These are phyloP conservation scores for Peromyscus maniculatus DNA, from an alignment of 2,113 vertebrate genomes.

Conservation along the genomic window DNA sequence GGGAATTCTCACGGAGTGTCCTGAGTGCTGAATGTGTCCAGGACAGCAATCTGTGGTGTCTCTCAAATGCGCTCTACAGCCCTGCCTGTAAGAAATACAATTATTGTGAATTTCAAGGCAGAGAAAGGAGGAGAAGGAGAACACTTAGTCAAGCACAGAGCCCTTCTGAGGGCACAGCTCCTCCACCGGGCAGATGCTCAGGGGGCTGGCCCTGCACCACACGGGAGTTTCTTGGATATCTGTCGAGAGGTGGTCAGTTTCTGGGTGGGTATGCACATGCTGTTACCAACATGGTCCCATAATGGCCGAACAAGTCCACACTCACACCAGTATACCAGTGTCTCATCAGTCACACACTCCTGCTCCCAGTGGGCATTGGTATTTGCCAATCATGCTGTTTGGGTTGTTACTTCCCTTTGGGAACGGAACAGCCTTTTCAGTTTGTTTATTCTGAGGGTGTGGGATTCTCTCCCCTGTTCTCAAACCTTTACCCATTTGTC, in stretches of 20 bases:
- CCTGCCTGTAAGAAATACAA: neutral
- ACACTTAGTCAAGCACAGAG: neutral
- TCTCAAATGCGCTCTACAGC: neutral
- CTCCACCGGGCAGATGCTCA: neutral
- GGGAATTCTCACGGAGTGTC: neutral
- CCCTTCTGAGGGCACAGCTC: neutral
- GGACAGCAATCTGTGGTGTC: neutral
- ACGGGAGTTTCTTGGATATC: neutral
- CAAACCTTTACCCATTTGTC: conserved; percentile 10
- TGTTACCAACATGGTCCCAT: neutral
- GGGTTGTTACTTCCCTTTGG: neutral
- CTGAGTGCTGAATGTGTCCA: too few species aligned
- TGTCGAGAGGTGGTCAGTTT: neutral
- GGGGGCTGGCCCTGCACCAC: neutral
- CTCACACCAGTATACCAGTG: neutral
- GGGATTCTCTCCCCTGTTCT: conserved; percentile 25
- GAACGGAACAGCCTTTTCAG: neutral
- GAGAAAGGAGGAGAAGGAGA: neutral
- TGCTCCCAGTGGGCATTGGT: neutral
- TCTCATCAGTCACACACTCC: neutral
- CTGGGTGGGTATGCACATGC: neutral
- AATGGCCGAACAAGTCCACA: neutral
- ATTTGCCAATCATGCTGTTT: neutral
- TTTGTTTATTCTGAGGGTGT: conserved; percentile 10
- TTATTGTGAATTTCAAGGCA: neutral